A percentile compares a stretch with the other conserved stretches of the same genome.
Evolutionary conservation across 2,113 vertebrate genomes (phyloP).

Genomic region (Poeciliopsis prolifica): DNA sequence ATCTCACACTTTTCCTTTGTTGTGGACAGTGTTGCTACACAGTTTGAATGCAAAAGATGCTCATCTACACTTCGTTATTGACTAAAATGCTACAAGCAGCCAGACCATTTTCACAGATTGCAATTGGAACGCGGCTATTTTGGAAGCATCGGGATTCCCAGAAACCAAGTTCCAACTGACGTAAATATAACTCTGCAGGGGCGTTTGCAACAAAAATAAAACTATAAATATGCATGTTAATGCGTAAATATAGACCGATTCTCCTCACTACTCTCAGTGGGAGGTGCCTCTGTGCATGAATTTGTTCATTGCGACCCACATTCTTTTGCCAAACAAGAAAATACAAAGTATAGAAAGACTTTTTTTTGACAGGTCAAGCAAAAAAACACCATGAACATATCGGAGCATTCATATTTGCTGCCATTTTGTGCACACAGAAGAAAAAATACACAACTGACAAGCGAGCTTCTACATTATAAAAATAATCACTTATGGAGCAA

Average conservation of each 20-base stretch:
- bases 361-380: not conserved
- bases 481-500: slow-evolving; percentile 1
- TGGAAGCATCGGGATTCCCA: not conserved
- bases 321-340: not conserved
- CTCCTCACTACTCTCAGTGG: slow-evolving; percentile 21
- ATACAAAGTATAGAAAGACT: not conserved
- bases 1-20: too few relatives aligned
- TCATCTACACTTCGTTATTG: too few relatives aligned
- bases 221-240: slow-evolving; percentile 18
- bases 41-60: too few relatives aligned
- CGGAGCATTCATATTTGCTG: not conserved
- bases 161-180: not conserved
- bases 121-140: not conserved
- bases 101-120: not conserved
- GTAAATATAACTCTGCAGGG: not conserved
- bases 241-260: slow-evolving; percentile 21
- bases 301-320: slow-evolving; percentile 20
- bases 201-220: not conserved
- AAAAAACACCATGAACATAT: slow-evolving; percentile 1
- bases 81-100: too few relatives aligned
- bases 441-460: slow-evolving; percentile 9
- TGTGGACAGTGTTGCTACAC: too few relatives aligned
- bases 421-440: not conserved
- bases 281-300: slow-evolving; percentile 30
- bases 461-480: slow-evolving; percentile 19